Conservation (phyloP, 2,113 vertebrate species). For the Galeopterus variegatus region DNA sequence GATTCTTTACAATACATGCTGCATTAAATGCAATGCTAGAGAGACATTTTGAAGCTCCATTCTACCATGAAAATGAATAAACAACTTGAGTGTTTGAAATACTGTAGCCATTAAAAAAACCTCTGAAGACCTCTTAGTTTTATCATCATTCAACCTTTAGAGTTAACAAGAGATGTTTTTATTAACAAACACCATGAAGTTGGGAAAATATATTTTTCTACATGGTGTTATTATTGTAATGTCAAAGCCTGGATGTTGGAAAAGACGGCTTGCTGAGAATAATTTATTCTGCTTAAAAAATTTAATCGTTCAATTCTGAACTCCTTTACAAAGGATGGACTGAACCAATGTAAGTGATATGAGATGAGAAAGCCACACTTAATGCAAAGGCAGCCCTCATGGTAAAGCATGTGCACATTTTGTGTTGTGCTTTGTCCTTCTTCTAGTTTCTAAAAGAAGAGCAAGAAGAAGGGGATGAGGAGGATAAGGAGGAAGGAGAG, state of each 20-base stretch:
- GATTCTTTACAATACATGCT: background rate
- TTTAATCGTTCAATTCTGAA: background rate
- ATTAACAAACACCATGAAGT: background rate
- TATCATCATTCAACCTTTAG: slow-evolving; percentile 13
- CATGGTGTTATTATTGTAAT: background rate
- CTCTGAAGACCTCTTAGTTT: slow-evolving; percentile 24
- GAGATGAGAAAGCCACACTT: background rate
- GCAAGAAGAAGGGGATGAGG: too few relatives aligned
- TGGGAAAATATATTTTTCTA: slow-evolving; percentile 42
- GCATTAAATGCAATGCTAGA: slow-evolving; percentile 35
- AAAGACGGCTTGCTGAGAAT: background rate
- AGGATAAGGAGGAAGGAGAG: too few relatives aligned
- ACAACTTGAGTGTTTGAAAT: background rate
- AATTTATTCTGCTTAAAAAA: slow-evolving; percentile 5
- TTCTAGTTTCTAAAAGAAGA: background rate
- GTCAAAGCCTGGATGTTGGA: background rate
- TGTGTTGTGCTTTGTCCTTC: background rate
- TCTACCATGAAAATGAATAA: slow-evolving; percentile 55
- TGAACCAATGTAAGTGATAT: background rate
- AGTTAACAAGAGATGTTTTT: slow-evolving; percentile 16
- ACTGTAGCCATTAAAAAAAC: slow-evolving; percentile 7
- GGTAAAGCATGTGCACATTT: background rate
- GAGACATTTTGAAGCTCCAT: slow-evolving; percentile 36
- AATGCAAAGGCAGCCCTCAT: background rate
- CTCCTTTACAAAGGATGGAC: background rate